Percentiles rank a stretch among this genome's conserved stretches.
Evolutionary conservation across 2,888 invertebrate species (phyloP).

Genomic region (Scelioninae gen. 1): DNA sequence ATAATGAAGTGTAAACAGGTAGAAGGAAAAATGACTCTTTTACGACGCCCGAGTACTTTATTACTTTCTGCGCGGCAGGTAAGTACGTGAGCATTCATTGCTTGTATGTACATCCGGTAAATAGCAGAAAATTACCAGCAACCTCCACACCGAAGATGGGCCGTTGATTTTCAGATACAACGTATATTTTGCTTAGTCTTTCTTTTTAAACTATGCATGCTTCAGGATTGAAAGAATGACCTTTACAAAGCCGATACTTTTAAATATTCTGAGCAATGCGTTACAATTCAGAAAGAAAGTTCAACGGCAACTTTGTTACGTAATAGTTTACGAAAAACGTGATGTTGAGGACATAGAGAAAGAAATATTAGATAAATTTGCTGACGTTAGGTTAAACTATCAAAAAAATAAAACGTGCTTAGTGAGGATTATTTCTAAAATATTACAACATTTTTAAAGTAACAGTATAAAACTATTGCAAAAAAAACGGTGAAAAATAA

Average conservation of each 20-base stretch:
- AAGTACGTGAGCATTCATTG: slow-evolving; percentile 74
- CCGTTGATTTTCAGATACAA: slow-evolving; percentile 63
- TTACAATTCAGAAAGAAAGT: slow-evolving; percentile 49
- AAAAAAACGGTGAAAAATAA: too few relatives aligned
- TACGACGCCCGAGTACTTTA: slow-evolving; percentile 74
- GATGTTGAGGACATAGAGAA: slow-evolving; percentile 51
- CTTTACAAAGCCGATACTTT: slow-evolving; percentile 70
- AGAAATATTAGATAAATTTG: slow-evolving; percentile 46
- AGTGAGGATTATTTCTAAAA: neutral
- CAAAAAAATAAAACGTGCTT: neutral
- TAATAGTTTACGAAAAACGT: slow-evolving; percentile 39
- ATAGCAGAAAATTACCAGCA: slow-evolving; percentile 77
- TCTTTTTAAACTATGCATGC: slow-evolving; percentile 61
- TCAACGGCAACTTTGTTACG: slow-evolving; percentile 29
- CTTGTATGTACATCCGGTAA: slow-evolving; percentile 74
- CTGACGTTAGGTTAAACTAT: neutral
- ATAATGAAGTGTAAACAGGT: slow-evolving; percentile 79
- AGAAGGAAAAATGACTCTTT: slow-evolving; percentile 75
- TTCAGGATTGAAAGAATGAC: slow-evolving; percentile 67
- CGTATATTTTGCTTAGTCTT: slow-evolving; percentile 65
- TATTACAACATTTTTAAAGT: neutral
- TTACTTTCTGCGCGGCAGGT: slow-evolving; percentile 71
- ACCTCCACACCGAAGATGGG: slow-evolving; percentile 55
- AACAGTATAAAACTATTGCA: too few relatives aligned
- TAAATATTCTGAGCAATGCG: slow-evolving; percentile 53